Evolutionary conservation across 2,113 vertebrate genomes (phyloP).

Genomic region (Xiphophorus maculatus): DNA sequence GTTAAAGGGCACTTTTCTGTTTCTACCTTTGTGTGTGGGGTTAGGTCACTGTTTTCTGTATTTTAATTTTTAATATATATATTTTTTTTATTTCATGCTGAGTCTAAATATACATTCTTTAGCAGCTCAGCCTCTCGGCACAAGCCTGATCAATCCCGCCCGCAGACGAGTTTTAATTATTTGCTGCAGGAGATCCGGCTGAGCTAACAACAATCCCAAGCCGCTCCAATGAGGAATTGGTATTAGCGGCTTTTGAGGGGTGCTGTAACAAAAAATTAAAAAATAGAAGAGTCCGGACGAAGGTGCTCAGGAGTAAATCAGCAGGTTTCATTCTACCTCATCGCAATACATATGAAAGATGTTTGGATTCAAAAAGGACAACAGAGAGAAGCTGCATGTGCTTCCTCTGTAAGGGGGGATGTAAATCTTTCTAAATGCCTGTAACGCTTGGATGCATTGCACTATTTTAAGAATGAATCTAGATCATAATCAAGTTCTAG

Average conservation of each 20-base stretch:
- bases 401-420: not conserved
- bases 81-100: slow-evolving; percentile 34
- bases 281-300: slow-evolving; percentile 36
- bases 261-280: slow-evolving; percentile 3
- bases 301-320: slow-evolving; percentile 49
- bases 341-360: slow-evolving; percentile 41
- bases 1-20: slow-evolving; percentile 7
- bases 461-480: slow-evolving; percentile 49
- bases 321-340: slow-evolving; percentile 76
- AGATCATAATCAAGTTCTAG: slow-evolving; percentile 27
- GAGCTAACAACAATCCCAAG: slow-evolving; percentile 71
- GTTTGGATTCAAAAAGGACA: slow-evolving; percentile 18
- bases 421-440: slow-evolving; percentile 13
- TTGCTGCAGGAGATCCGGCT: slow-evolving; percentile 62
- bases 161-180: slow-evolving; percentile 70
- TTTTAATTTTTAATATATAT: not conserved
- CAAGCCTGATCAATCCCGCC: slow-evolving; percentile 50
- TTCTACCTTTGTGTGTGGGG: slow-evolving; percentile 43
- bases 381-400: not conserved
- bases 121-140: slow-evolving; percentile 71
- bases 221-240: slow-evolving; percentile 69
- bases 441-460: slow-evolving; percentile 50
- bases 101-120: slow-evolving; percentile 73
- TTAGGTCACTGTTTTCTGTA: slow-evolving; percentile 8
- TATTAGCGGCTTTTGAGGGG: slow-evolving; percentile 68